Base-by-base conservation (phyloP, 1,140 invertebrate genomes). In the Paraescarpia echinospica region DNA sequence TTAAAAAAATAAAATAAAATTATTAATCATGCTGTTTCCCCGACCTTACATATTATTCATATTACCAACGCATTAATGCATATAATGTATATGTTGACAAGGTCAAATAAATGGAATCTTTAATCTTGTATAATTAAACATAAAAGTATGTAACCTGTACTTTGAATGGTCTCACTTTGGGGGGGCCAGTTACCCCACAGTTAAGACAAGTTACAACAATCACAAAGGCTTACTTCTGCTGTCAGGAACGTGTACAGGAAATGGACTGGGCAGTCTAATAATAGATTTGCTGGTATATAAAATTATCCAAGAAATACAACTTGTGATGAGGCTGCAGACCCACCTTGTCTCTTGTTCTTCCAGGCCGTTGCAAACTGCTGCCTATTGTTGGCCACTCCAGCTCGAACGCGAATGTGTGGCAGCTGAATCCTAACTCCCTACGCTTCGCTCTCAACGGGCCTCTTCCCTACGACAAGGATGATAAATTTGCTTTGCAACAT, bases 361-460 rank as follows among this genome's bases (percentile, higher is more conserved):
- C 92, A 94, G 98, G 98, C 0, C 97, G 98, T 94, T 97, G 98
- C 8, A 97, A 98, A 94, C 98, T 99, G 97, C 96, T 99, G 33
- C 99, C 99, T 9, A 98, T 99, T 34, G 98, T 99, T 5, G 93
- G 99, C 94, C 98, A 98, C 95, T 99, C 98, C 91, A 98, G 98
- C 95, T 91, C 94, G 94, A 41, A 95, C 94, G 18, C 94, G 94
- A 94, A 98, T 95, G 98, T 98, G 0, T 99, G 99, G 98, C 97
- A 98, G 93, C 96, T 99, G 18, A 98, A 99, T 96, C 97, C 98
- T 2, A 97, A 97, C 33, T 98, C 97, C 35, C 96, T 99, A 1
- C 98, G 98, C 95, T 99, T 99, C 96, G 97, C 97, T 9, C 96
- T 99, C 0, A 99, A 98, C 97, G 98, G 98, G 34, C 98, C 98